Evolutionary conservation across 1,140 invertebrate species (phyloP), one percentile per base, ranked within the genome.

Genomic region (Dryas iulia): DNA sequence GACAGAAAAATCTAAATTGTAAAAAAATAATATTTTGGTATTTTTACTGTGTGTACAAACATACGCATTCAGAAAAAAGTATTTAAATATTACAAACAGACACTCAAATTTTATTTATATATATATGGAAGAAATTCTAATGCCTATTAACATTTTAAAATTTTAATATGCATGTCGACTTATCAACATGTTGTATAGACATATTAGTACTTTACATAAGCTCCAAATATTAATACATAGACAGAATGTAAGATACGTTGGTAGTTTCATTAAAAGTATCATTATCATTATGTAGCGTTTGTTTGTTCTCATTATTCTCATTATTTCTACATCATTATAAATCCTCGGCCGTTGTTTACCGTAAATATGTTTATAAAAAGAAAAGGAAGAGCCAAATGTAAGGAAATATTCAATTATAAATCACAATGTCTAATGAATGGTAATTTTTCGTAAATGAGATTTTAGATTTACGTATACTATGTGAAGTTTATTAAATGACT

Each of bases 281-380:
- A 47, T 21, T 47, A 47, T 2, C 39, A 10, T 47, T 47, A 1
- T 47, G 14, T 47, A 47, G 18, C 14, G 14, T 26, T 7, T n/a
- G n/a, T 18, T 10, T 26, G 39, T 3, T 23, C 59, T 61, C 59
- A 52, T 61, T 61, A 61, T 26, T 61, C 18, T 61, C 21, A 30
- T 52, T 30, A 61, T 61, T 61, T 25, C 14, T 47, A 47, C 24
- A 47, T 18, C 33, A 39, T 39, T 39, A 39, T 14, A 47, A 47
- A 2, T 2, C 35, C 35, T 18, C 14, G n/a, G 35, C 6, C 14
- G 12, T 18, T 47, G 35, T 18, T 47, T 47, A 47, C 35, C 7
- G 35, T 14, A 47, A 10, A 28, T n/a, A 12, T 47, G 6, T n/a
- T 1, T n/a, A 31, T n/a, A 5, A 47, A 47, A 47, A 47, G 35